Evolutionary conservation across 1,140 invertebrate species (phyloP).

Genomic region (Ptiloglossa arizonensis): DNA sequence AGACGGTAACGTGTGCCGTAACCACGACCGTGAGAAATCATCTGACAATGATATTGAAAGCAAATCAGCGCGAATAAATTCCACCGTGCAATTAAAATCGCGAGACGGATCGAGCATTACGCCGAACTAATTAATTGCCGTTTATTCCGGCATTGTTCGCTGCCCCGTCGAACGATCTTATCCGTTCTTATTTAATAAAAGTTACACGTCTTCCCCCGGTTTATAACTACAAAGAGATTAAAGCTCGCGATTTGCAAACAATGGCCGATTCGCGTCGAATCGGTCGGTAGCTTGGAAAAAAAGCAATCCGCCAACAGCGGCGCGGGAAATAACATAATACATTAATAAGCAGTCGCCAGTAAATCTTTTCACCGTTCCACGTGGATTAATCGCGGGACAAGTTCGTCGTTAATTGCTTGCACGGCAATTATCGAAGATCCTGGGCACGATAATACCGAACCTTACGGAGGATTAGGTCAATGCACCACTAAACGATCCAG

Average conservation of each 20-base stretch:
- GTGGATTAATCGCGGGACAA: not conserved
- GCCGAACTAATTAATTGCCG: slow-evolving; percentile 25
- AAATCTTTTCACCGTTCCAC: not conserved
- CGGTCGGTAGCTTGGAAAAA: not conserved
- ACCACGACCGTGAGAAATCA: slow-evolving; percentile 38
- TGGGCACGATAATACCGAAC: slow-evolving; percentile 21
- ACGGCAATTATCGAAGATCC: slow-evolving; percentile 53
- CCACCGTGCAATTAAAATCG: slow-evolving; percentile 24
- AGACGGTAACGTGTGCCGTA: slow-evolving; percentile 8
- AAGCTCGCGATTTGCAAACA: slow-evolving; percentile 18
- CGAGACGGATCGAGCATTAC: not conserved
- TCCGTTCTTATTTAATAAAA: slow-evolving; percentile 24
- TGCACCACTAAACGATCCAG: slow-evolving; percentile 34
- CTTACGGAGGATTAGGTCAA: slow-evolving; percentile 49
- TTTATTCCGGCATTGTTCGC: slow-evolving; percentile 30
- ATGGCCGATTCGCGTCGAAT: slow-evolving; percentile 8
- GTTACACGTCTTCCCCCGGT: not conserved
- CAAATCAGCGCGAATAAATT: slow-evolving; percentile 40
- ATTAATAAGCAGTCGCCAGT: not conserved
- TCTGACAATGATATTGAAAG: slow-evolving; percentile 28
- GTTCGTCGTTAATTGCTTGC: slow-evolving; percentile 38
- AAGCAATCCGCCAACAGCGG: not conserved
- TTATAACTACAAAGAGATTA: slow-evolving; percentile 10
- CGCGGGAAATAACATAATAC: not conserved
- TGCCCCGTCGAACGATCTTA: not conserved